A percentile compares a stretch with the other conserved stretches of the same genome.
Conservation (phyloP, 1,140 invertebrate genomes). For the Camponotus pennsylvanicus region DNA sequence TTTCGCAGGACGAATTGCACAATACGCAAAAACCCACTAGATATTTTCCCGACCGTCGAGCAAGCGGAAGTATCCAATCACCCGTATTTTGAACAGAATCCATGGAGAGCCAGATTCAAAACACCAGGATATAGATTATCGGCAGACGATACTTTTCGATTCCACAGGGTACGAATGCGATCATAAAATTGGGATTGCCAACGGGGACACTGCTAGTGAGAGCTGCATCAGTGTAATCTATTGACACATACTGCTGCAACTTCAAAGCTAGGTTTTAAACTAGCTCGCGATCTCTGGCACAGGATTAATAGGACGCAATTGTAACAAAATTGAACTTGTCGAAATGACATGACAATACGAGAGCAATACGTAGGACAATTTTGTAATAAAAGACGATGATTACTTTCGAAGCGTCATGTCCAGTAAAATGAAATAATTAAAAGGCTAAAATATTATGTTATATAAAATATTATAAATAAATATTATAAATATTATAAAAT, state of each 20-base stretch:
- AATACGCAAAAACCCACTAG: conserved; percentile 55
- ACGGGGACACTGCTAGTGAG: conserved; percentile 18
- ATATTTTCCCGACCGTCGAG: conserved; percentile 41
- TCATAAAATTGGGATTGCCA: conserved; percentile 56
- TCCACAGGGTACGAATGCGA: conserved; percentile 43
- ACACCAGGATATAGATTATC: conserved; percentile 59
- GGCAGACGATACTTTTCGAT: conserved; percentile 57
- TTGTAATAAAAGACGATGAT: neutral
- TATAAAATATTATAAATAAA: neutral
- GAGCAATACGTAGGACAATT: neutral
- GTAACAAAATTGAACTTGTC: conserved; percentile 13
- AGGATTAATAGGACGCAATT: conserved; percentile 12
- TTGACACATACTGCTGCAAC: neutral
- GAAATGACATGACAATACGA: neutral
- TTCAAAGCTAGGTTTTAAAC: conserved; percentile 27
- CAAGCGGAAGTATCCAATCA: conserved; percentile 55
- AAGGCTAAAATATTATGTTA: neutral
- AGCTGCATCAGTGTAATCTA: conserved; percentile 39
- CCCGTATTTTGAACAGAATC: conserved; percentile 49
- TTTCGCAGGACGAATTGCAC: conserved; percentile 45
- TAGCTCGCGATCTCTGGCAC: neutral
- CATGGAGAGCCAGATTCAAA: conserved; percentile 56
- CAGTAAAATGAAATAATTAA: neutral
- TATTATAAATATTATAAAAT: neutral
- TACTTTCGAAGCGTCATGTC: neutral